These are phyloP conservation scores for Phoxinus phoxinus DNA, from an alignment of 2,113 vertebrate genomes.

Conservation along the genomic window DNA sequence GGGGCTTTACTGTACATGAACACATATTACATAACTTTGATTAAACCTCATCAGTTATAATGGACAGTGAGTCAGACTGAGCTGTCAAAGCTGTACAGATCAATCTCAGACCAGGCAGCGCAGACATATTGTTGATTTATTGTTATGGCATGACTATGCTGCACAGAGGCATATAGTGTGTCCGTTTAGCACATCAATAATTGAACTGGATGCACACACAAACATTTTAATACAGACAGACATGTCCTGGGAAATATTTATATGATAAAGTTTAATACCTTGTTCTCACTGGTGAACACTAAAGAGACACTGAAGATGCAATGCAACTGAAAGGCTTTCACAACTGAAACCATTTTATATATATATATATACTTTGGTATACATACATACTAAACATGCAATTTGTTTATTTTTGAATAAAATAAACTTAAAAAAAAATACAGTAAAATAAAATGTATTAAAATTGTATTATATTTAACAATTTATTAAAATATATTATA, in stretches of 20 bases:
- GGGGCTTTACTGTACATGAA: background rate
- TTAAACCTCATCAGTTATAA: constrained; percentile 21
- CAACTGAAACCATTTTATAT: background rate
- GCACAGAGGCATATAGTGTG: background rate
- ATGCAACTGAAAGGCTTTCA: background rate
- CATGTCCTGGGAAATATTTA: constrained; percentile 3
- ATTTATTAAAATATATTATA: too few species aligned
- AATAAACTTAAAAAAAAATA: too few species aligned
- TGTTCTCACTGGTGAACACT: background rate
- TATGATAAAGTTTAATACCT: background rate
- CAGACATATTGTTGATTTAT: constrained; percentile 34
- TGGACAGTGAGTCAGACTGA: constrained; percentile 4
- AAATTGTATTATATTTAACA: too few species aligned
- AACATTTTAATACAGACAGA: background rate
- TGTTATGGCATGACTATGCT: constrained; percentile 30
- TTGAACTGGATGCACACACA: constrained; percentile 8
- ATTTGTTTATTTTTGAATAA: too few species aligned
- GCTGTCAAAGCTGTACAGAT: background rate
- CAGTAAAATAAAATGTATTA: too few species aligned
- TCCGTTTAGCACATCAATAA: constrained; percentile 50
- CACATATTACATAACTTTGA: background rate
- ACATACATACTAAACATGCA: background rate
- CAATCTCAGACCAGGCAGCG: constrained; percentile 32
- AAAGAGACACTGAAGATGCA: background rate
- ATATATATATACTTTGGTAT: too few species aligned